Conservation (phyloP, 1,140 invertebrate genomes). For the Pararge aegeria region DNA sequence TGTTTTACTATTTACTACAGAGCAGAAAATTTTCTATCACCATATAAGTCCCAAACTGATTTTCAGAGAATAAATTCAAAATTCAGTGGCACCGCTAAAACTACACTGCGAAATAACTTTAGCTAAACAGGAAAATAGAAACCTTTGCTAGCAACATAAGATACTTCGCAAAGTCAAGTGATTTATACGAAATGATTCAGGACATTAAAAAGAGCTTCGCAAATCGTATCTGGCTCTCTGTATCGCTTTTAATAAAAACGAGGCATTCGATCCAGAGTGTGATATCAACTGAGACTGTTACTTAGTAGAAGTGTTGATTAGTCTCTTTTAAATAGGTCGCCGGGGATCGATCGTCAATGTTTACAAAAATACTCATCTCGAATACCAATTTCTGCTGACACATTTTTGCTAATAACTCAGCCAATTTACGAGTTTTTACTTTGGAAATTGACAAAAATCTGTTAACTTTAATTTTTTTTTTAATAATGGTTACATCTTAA, state of each 20-base stretch:
- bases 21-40: too few relatives aligned
- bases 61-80: too few relatives aligned
- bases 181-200: not conserved
- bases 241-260: not conserved
- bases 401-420: conserved; percentile 9
- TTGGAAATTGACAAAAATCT: too few relatives aligned
- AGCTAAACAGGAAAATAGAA: too few relatives aligned
- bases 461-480: too few relatives aligned
- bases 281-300: not conserved
- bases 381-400: conserved; percentile 10
- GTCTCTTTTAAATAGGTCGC: conserved; percentile 5
- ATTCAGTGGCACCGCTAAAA: too few relatives aligned
- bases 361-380: conserved; percentile 1
- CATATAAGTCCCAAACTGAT: too few relatives aligned
- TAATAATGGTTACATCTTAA: too few relatives aligned
- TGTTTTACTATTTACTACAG: too few relatives aligned
- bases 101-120: too few relatives aligned
- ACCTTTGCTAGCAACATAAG: too few relatives aligned
- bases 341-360: not conserved
- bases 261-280: not conserved
- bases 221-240: not conserved
- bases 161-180: not conserved
- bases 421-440: not conserved
- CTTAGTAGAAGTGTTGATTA: conserved; percentile 1
- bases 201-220: not conserved